phyloP scores from a whole-genome alignment of 1,140 invertebrate species.

The Grapholita molesta region DNA sequence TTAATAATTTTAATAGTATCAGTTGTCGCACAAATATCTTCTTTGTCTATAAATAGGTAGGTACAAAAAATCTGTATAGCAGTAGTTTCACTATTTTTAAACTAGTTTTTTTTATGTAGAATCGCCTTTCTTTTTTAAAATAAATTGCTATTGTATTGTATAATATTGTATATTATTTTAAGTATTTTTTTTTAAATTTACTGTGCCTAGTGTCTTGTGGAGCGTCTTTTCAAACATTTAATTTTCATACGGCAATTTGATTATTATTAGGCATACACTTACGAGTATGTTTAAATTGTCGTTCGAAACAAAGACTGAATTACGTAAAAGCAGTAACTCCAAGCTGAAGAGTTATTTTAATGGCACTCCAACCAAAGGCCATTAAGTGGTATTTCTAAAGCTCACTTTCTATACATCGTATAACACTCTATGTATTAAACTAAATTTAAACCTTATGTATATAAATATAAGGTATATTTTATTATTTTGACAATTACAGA shows the following conservation, averaged over 20 bases:
- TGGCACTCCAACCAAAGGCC: not conserved
- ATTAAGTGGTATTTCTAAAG: constrained; percentile 1
- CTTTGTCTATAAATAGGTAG: not conserved
- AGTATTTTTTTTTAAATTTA: no score
- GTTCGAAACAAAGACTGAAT: not conserved
- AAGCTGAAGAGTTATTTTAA: constrained; percentile 2
- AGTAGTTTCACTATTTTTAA: no score
- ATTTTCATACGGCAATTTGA: no score
- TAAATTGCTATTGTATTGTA: no score
- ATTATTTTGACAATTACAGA: not conserved
- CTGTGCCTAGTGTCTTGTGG: no score
- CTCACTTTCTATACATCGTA: not conserved
- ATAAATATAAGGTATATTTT: not conserved
- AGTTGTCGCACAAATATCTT: not conserved
- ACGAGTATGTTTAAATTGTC: not conserved
- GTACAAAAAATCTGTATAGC: no score
- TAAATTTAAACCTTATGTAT: not conserved
- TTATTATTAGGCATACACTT: no score
- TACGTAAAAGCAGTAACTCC: not conserved
- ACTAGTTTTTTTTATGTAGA: no score
- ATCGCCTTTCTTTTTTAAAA: no score
- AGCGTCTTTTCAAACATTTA: no score
- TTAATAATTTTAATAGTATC: not conserved
- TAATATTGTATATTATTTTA: no score
- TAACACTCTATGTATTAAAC: not conserved